Base-by-base conservation (phyloP, 2,888 invertebrate genomes). In the Drosophila anomalipes region DNA sequence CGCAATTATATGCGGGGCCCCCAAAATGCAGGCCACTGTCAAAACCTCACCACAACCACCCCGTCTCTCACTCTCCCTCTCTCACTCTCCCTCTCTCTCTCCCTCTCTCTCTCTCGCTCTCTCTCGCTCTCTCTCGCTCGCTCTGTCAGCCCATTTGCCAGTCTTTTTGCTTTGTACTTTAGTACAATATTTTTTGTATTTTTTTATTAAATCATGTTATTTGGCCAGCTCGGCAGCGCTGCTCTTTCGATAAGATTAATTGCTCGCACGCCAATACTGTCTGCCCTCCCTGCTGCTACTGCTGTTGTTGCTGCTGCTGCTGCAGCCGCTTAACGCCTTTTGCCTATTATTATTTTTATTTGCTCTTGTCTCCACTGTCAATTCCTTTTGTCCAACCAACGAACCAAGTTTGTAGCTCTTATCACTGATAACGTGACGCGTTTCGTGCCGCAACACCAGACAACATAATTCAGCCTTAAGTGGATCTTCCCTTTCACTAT, bases 201-300 rank as follows among this genome's bases (percentile, higher is more conserved):
- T 10, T 83, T 63, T 82, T 87, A 76, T 86, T 89, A 86, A 89
- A 82, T 84, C 65, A 69, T 78, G 78, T 75, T 81, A 79, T 81
- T 81, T 79, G 82, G 80, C 80, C 82, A 81, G 68, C 79, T 65
- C 58, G 68, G 49, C 53, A 30, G 70, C 57, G 57, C 53, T 53
- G 47, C 54, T 56, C 57, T n/a, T 83, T 68, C 62, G 85, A 86
- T 86, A 86, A 86, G 85, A 86, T 86, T 86, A 86, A 87, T 80
- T 80, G 70, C 75, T 82, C 79, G 64, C 72, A 66, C 69, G 69
- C 54, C 69, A 63, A 51, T 73, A 32, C 7, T 49, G 65, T n/a
- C 69, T 51, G 26, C 57, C 51, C 47, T 30, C 53, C 52, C 19
- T 10, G 57, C 28, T 63, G 39, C 12, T 7, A 1, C 19, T 28